Base-by-base conservation (phyloP, 92 coral and sea anemone genomes). In the Siderastrea radians region DNA sequence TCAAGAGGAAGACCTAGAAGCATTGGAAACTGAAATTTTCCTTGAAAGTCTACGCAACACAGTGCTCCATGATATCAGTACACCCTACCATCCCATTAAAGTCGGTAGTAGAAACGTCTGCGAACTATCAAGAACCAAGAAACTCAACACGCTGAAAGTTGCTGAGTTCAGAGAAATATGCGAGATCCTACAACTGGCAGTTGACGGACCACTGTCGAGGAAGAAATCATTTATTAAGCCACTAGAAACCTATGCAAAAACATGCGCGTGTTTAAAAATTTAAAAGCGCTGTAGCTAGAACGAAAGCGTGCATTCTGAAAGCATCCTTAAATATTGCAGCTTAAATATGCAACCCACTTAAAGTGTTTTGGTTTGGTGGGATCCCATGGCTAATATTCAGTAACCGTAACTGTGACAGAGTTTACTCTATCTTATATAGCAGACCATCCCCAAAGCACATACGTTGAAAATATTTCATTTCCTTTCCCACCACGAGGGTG, bases 211-310 rank as follows among this genome's bases (percentile, higher is more conserved):
- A 44, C 65, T 8, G 74, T 50, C 65, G n/a, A 72, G 87, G 57
- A 88, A 88, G 75, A 88, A 80, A 47, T 59, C 87, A 3, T 88
- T 58, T 67, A 80, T 81, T 13, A 82, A 80, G 26, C 86, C 82
- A 12, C 50, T 81, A 12, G 66, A 72, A 61, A 52, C 47, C 6
- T 79, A 77, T 57, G 85, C 61, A 15, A 69, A 68, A 82, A 61
- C 49, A 14, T 87, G 74, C 90, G 16, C 49, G 8, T 83, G 87
- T 61, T 73, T 47, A 26, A 77, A 68, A 81, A 77, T 68, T 54
- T 77, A 50, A 77, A 19, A 26, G 14, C 19, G 78, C 50, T 49
- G 38, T n/a, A 73, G 46, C 12, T 9, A 26, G 38, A 26, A 26
- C 38, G 38, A 5, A 13, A 15, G 65, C 26, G 7, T 54, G 47